Conservation (phyloP, 2,113 vertebrate genomes). For the Aptenodytes patagonicus region DNA sequence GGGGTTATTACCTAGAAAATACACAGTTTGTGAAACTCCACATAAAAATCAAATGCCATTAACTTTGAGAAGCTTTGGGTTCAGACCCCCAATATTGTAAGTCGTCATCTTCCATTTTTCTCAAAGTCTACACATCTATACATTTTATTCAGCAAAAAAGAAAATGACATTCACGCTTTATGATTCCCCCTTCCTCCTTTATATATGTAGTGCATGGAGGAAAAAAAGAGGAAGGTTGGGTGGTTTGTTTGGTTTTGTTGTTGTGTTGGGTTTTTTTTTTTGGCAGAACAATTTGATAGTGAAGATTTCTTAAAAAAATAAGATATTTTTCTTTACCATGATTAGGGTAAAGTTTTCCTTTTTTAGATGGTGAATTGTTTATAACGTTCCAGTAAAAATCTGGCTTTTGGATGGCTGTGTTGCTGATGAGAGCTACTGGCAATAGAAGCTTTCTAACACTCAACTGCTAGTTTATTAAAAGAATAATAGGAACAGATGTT, state of each 20-base stretch:
- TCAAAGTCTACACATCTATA: background rate
- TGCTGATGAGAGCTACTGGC: constrained; percentile 10
- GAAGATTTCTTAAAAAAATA: background rate
- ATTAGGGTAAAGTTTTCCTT: background rate
- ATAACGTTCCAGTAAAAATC: background rate
- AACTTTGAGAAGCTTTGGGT: background rate
- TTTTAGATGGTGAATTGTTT: background rate
- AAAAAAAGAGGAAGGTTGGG: background rate
- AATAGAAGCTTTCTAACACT: background rate
- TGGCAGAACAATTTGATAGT: background rate
- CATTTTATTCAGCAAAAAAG: background rate
- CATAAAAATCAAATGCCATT: background rate
- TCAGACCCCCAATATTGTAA: background rate
- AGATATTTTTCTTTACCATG: background rate
- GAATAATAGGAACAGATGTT: constrained; percentile 62
- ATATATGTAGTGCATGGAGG: too few relatives aligned
- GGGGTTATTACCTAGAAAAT: background rate
- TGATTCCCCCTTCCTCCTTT: background rate
- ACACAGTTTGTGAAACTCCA: background rate
- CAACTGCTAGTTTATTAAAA: constrained; percentile 25
- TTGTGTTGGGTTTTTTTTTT: background rate
- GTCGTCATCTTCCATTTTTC: background rate
- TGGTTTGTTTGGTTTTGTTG: background rate
- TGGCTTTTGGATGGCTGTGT: background rate
- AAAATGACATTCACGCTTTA: accelerated